Percentiles rank a stretch among this genome's conserved stretches.
These are phyloP conservation scores for Heteractis magnifica DNA, from an alignment of 92 coral and sea anemone species.

Conservation along the genomic window DNA sequence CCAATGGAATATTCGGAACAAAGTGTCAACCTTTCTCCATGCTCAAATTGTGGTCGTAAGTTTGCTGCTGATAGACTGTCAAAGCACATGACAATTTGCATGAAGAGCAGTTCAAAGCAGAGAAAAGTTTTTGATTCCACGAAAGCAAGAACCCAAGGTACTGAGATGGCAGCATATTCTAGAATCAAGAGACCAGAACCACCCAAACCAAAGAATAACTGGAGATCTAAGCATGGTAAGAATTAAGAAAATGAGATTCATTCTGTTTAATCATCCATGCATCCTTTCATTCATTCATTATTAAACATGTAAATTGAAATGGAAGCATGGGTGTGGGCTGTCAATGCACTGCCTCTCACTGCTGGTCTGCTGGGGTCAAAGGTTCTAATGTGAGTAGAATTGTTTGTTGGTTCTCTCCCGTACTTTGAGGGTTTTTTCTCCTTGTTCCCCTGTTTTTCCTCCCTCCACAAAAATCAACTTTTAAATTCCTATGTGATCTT, in stretches of 20 bases:
- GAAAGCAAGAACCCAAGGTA: constrained; percentile 84
- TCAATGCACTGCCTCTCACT: no score
- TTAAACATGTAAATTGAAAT: no score
- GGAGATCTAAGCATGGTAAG: constrained; percentile 95
- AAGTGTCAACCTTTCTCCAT: constrained; percentile 55
- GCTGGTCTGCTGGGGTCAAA: neutral
- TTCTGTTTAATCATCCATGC: neutral
- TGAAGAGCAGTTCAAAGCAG: constrained; percentile 50
- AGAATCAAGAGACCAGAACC: constrained; percentile 62
- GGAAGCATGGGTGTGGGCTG: no score
- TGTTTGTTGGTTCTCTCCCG: neutral
- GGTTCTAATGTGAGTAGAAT: neutral
- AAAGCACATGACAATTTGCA: constrained; percentile 77
- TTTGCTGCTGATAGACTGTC: constrained; percentile 82
- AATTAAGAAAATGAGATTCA: neutral
- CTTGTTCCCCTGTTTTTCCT: neutral
- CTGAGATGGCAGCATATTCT: constrained; percentile 70
- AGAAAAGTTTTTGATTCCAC: constrained; percentile 83
- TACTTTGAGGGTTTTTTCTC: neutral
- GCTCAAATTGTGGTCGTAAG: constrained; percentile 91
- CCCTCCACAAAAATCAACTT: no score
- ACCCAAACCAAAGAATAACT: constrained; percentile 75
- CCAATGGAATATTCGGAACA: constrained; percentile 31
- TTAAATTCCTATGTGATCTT: no score
- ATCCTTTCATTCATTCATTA: neutral